phyloP scores from a whole-genome alignment of 1,140 invertebrate genomes.

The Drosophila leontia region DNA sequence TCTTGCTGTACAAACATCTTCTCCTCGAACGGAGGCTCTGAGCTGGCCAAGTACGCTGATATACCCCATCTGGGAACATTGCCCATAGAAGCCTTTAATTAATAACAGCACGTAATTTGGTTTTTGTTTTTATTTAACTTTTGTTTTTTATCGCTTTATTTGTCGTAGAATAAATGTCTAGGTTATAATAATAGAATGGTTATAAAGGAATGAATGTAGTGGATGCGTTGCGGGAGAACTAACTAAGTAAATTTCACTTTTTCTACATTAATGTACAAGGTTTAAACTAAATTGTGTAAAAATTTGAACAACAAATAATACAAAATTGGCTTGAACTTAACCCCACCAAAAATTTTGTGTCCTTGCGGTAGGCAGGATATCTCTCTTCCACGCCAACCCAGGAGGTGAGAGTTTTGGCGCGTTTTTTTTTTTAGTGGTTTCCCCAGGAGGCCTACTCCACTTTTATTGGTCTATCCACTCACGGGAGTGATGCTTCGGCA shows the following conservation, averaged over 20 bases:
- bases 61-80: constrained; percentile 93
- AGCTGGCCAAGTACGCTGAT: constrained; percentile 90
- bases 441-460: too few relatives aligned
- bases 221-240: constrained; percentile 15
- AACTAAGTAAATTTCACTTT: neutral
- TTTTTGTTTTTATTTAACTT: constrained; percentile 20
- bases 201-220: constrained; percentile 37
- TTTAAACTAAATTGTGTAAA: too few relatives aligned
- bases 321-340: too few relatives aligned
- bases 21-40: constrained; percentile 92
- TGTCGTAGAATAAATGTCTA: constrained; percentile 10
- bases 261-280: too few relatives aligned
- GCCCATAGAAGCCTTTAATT: constrained; percentile 89
- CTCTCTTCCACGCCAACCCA: too few relatives aligned
- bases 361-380: too few relatives aligned
- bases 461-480: too few relatives aligned
- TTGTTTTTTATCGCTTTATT: constrained; percentile 37
- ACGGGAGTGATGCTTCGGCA: too few relatives aligned
- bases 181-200: constrained; percentile 23
- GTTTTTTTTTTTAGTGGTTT: too few relatives aligned
- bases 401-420: too few relatives aligned
- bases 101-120: neutral
- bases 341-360: too few relatives aligned
- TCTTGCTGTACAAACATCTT: constrained; percentile 94
- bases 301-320: too few relatives aligned